Evolutionary conservation across 2,113 vertebrate species (phyloP).

Genomic region (Ctenomys sociabilis): DNA sequence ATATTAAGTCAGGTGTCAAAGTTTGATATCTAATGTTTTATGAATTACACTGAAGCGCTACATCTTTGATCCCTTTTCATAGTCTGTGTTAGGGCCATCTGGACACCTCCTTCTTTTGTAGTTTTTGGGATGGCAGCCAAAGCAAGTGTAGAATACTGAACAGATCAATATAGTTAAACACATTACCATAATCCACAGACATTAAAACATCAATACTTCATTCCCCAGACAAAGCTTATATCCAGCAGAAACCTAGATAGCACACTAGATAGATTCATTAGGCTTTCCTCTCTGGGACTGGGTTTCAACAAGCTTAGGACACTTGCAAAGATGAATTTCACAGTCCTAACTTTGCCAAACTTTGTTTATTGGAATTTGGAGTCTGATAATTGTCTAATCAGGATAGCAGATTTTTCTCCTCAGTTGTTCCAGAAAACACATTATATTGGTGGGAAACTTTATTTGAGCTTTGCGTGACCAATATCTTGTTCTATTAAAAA

Average conservation of each 20-base stretch:
- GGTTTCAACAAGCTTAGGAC: conserved; percentile 50
- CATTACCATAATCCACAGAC: conserved; percentile 78
- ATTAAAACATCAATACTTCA: conserved; percentile 71
- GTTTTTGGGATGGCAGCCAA: conserved; percentile 75
- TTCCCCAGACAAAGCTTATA: conserved; percentile 65
- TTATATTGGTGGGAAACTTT: neutral
- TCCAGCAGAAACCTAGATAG: conserved; percentile 54
- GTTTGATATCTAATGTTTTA: conserved; percentile 59
- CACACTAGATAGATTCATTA: conserved; percentile 42
- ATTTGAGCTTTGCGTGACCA: neutral
- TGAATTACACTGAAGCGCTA: conserved; percentile 58
- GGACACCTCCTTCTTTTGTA: conserved; percentile 71
- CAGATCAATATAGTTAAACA: conserved; percentile 75
- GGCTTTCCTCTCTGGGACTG: conserved; percentile 57
- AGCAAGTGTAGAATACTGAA: conserved; percentile 73
- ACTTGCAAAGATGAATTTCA: conserved; percentile 42
- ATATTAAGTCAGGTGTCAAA: conserved; percentile 55
- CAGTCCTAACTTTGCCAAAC: conserved; percentile 51
- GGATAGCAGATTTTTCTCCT: conserved; percentile 1
- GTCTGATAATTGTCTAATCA: conserved; percentile 1
- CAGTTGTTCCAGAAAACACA: neutral
- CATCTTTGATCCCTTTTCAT: conserved; percentile 65
- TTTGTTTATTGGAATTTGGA: conserved; percentile 40
- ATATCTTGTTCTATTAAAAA: conserved; percentile 6
- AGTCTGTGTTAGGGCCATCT: conserved; percentile 69